A percentile compares a stretch with the other conserved stretches of the same genome.
Evolutionary conservation across 1,140 invertebrate species (phyloP).

Genomic region (Cydia amplana): DNA sequence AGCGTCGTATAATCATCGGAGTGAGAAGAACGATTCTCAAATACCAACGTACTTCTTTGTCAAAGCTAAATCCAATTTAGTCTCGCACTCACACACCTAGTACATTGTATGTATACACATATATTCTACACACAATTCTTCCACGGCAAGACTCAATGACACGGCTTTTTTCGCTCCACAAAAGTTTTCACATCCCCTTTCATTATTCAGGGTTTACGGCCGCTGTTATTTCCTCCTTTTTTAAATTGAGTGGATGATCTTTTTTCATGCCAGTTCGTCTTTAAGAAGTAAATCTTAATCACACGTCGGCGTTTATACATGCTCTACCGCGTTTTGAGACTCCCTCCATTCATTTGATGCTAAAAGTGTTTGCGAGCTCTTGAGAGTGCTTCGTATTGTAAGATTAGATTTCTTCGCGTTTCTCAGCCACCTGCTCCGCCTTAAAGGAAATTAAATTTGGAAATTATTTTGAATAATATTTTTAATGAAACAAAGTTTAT

Average conservation of each 20-base stretch:
- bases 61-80: conserved; percentile 65
- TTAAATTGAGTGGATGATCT: conserved; percentile 21
- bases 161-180: conserved; percentile 47
- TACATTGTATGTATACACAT: not conserved
- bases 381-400: conserved; percentile 2
- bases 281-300: conserved; percentile 1
- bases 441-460: conserved; percentile 17
- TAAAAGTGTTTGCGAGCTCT: conserved; percentile 2
- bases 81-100: not conserved
- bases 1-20: conserved; percentile 55
- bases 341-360: not conserved
- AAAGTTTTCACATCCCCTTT: conserved; percentile 48
- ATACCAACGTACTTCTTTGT: conserved; percentile 54
- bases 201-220: conserved; percentile 41
- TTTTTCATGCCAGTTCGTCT: not conserved
- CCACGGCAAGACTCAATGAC: conserved; percentile 40
- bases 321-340: not conserved
- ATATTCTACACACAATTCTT: conserved; percentile 49
- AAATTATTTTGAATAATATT: conserved; percentile 28
- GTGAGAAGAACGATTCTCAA: conserved; percentile 46
- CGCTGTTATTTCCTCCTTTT: conserved; percentile 13
- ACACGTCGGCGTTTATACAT: not conserved
- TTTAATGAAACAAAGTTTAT: conserved; percentile 1
- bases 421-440: conserved; percentile 8
- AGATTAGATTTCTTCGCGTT: conserved; percentile 25